Evolutionary conservation across 2,888 invertebrate species (phyloP).

Genomic region (Lochmaea crataegi): DNA sequence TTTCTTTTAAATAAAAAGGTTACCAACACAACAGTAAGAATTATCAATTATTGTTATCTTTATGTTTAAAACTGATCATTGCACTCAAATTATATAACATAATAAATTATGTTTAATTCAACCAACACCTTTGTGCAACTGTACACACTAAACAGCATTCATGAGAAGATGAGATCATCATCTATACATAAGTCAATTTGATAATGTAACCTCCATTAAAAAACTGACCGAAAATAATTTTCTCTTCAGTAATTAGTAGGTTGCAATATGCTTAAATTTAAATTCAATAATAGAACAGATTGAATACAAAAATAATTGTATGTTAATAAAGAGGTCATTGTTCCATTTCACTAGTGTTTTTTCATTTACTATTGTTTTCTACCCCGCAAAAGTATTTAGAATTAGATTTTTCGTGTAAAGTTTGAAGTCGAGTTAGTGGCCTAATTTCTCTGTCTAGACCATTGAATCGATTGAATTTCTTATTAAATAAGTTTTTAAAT

Average conservation of each 20-base stretch:
- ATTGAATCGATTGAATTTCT: conserved; percentile 5
- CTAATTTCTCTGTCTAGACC: conserved; percentile 30
- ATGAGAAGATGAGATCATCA: conserved; percentile 59
- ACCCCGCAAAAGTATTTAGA: neutral
- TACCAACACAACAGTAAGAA: neutral
- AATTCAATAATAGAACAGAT: no score
- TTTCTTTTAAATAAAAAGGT: neutral
- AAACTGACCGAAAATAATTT: neutral
- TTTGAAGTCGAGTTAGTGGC: conserved; percentile 19
- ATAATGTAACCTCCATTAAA: conserved; percentile 20
- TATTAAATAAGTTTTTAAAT: conserved; percentile 15
- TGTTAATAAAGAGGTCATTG: no score
- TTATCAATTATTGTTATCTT: neutral
- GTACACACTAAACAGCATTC: conserved; percentile 57
- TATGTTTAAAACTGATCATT: neutral
- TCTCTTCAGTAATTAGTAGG: neutral
- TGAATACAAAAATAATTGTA: no score
- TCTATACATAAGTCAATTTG: conserved; percentile 53
- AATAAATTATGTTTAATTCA: conserved; percentile 9
- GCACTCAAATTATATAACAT: conserved; percentile 24
- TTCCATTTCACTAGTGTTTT: no score
- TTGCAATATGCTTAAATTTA: neutral
- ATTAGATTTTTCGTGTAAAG: neutral
- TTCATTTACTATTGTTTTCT: no score
- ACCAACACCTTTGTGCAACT: conserved; percentile 47